Base-by-base conservation (phyloP, 2,888 invertebrate genomes). In the Myopa testacea region DNA sequence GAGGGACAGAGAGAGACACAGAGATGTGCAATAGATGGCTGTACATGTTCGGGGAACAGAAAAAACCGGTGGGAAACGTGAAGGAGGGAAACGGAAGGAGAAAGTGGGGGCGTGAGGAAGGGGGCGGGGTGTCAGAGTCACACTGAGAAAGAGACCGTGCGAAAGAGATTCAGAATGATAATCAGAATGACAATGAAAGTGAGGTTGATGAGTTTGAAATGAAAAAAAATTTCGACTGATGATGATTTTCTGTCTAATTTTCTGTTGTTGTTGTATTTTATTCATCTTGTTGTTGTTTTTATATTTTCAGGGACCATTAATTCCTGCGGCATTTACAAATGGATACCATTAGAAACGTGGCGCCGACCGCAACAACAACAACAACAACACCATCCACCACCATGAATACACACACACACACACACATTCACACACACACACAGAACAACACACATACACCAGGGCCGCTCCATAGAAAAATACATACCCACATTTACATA, bases 251-350 rank as follows among this genome's bases (percentile, higher is more conserved):
- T 68, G n/a, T 68, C 4, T 55, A 37, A 55, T 26, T 34, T 71
- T 60, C 26, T 37, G 12, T 62, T 60, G 60, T 77, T 77, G 78
- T 80, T 75, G 65, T 78, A 19, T 69, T 75, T n/a, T 71, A 69
- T 37, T 69, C 72, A 58, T 68, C 19, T 78, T 63, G 19, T 76
- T 76, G 12, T 70, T 69, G 76, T 55, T 62, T 75, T 34, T 72
- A n/a, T 81, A 52, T 77, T 83, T 86, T 78, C 94, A 97, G 97
- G 97, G 96, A 90, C 96, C 97, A 90, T 93, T 98, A 93, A 97
- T 98, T 93, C 97, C 97, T 92, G 96, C 97, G 92, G 97, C 97
- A 92, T 98, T 97, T 92, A 97, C 97, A 93, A 98, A 98, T 93
- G 98, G 98, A 92, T 97, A 97, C 93, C 97, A 97, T 94, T 92